A percentile compares a stretch with the other conserved stretches of the same genome.
Conservation (phyloP, 2,888 invertebrate genomes). For the Hyposoter dolosus region DNA sequence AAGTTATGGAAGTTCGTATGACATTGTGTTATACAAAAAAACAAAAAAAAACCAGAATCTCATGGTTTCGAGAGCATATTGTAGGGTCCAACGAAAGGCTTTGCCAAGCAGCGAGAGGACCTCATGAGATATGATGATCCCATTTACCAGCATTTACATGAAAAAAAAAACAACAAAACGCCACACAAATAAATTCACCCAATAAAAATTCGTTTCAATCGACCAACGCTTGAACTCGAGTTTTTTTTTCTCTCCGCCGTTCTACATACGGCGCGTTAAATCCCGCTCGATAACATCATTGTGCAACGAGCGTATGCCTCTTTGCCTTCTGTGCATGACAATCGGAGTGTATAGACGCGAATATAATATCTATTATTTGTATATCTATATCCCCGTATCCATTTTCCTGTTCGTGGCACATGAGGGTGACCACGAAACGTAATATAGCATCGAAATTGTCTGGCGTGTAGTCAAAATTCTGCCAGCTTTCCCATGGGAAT, state of each 20-base stretch:
- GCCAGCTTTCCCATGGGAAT: constrained; percentile 50
- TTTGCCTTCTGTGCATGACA: constrained; percentile 35
- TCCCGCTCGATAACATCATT: constrained; percentile 41
- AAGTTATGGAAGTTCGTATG: not conserved
- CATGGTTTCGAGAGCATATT: not conserved
- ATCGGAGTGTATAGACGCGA: not conserved
- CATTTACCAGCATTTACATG: constrained; percentile 10
- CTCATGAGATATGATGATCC: constrained; percentile 19
- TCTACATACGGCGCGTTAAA: constrained; percentile 34
- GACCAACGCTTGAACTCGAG: constrained; percentile 17
- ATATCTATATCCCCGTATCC: constrained; percentile 1
- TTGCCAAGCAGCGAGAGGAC: not conserved
- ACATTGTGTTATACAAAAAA: not conserved
- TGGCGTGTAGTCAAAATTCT: constrained; percentile 38
- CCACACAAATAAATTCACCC: constrained; percentile 6
- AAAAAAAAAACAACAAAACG: not conserved
- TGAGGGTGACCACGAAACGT: constrained; percentile 36
- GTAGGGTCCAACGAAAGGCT: not conserved
- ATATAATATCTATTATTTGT: not conserved
- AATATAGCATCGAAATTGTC: constrained; percentile 20
- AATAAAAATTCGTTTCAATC: constrained; percentile 47
- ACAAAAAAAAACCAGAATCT: not conserved
- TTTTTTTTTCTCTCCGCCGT: constrained; percentile 1
- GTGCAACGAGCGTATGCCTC: constrained; percentile 34
- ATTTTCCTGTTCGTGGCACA: constrained; percentile 7